A percentile compares a stretch with the other conserved stretches of the same genome.
These are phyloP conservation scores for Oryzias celebensis DNA, from an alignment of 2,113 vertebrate genomes.

Conservation along the genomic window DNA sequence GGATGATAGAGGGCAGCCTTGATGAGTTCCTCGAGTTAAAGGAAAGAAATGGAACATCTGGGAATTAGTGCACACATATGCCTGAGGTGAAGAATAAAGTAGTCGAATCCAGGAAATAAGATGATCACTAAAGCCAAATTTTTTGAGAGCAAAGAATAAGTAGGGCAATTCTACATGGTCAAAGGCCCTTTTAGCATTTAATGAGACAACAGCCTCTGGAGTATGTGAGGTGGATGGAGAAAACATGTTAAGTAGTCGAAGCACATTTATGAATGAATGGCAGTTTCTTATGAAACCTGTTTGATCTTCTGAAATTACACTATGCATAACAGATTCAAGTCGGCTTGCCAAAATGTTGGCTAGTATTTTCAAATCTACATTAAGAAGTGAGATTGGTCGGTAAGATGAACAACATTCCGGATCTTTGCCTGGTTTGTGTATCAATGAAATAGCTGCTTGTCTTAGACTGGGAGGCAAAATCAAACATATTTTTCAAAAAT, in stretches of 20 bases:
- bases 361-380: slow-evolving; percentile 1
- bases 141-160: not conserved
- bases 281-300: not conserved
- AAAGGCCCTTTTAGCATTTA: not conserved
- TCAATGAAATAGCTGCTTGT: not conserved
- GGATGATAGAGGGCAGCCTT: not conserved
- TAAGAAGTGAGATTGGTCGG: not conserved
- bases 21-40: too few relatives aligned
- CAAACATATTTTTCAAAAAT: not conserved
- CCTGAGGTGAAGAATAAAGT: not conserved
- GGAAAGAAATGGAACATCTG: too few relatives aligned
- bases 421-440: not conserved
- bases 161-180: slow-evolving; percentile 2
- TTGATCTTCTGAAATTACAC: not conserved
- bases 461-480: not conserved
- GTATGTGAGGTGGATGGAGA: not conserved
- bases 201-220: not conserved
- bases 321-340: not conserved
- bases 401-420: not conserved
- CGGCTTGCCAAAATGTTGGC: not conserved
- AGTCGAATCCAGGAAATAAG: not conserved
- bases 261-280: not conserved
- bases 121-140: not conserved
- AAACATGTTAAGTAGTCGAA: not conserved
- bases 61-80: not conserved